phyloP scores from a whole-genome alignment of 2,113 vertebrate genomes.

The Chelonoidis abingdonii region DNA sequence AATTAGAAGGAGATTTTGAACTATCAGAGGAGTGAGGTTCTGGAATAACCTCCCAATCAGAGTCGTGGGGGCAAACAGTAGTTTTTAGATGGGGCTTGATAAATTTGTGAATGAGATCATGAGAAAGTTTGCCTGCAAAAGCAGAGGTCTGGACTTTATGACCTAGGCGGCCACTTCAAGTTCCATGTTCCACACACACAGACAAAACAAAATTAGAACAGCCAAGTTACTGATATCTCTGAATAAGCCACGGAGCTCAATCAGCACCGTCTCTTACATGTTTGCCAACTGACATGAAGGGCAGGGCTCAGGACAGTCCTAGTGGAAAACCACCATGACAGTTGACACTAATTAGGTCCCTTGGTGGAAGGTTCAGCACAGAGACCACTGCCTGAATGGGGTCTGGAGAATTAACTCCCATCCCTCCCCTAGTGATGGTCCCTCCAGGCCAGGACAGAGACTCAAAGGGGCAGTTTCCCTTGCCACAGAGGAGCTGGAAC shows the following conservation, averaged over 20 bases:
- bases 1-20: background rate
- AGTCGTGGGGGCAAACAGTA: background rate
- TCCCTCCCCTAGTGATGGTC: background rate
- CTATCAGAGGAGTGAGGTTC: background rate
- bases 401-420: background rate
- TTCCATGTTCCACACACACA: fast-evolving
- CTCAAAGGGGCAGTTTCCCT: background rate
- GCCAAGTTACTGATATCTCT: background rate
- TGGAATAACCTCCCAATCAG: background rate
- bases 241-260: fast-evolving
- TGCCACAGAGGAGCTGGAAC: background rate
- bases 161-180: background rate
- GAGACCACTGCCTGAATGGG: background rate
- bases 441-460: fast-evolving
- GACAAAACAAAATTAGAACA: background rate
- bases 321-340: background rate
- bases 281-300: background rate
- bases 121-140: background rate
- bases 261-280: background rate
- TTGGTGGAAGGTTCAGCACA: background rate
- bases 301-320: background rate
- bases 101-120: background rate
- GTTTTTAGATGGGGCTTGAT: background rate
- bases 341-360: background rate
- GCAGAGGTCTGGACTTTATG: background rate